Base-by-base conservation (phyloP, 1,140 invertebrate species). In the Psix sp. region DNA sequence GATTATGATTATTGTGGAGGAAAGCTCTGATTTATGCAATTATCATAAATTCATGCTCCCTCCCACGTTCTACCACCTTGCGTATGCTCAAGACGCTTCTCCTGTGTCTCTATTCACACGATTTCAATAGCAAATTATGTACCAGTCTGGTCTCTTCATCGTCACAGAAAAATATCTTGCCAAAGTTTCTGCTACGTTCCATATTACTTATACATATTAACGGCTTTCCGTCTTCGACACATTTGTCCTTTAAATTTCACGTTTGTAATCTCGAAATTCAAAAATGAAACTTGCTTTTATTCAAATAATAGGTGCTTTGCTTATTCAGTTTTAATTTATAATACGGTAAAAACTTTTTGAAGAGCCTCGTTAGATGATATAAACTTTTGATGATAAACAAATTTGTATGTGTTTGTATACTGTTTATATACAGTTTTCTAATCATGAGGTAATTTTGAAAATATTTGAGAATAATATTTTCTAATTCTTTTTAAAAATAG, bases 1-100 rank as follows among this genome's bases (percentile, higher is more conserved):
- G 84, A 85, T 86, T 86, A 86, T 84, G 84, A 86, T 86, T 85
- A 85, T 86, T 86, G 84, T 85, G 82, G 81, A 86, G 84, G 84
- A 85, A 86, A 85, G 84, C 84, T 84, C 81, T 85, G 84, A 85
- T 86, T 86, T 86, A 86, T 86, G 84, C 84, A 85, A 85, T 86
- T 85, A 86, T 86, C 84, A 85, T 86, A 86, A 85, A 86, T 86
- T 85, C 79, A 76, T 76, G 76, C 71, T 77, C 77, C 62, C 77
- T 62, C 74, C 74, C 52, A 71, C 74, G 56, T 78, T 79, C 79
- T 78, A 78, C 77, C 78, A 79, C 76, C 80, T 84, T 84, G 73
- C 81, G 78, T 84, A 82, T 84, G 83, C 79, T 84, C 76, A 81
- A 84, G 83, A 80, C 81, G 79, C 80, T 83, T 62, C 76, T 77